Conservation (phyloP, 2,888 invertebrate species). For the Sinopyrophorus schimmeli region DNA sequence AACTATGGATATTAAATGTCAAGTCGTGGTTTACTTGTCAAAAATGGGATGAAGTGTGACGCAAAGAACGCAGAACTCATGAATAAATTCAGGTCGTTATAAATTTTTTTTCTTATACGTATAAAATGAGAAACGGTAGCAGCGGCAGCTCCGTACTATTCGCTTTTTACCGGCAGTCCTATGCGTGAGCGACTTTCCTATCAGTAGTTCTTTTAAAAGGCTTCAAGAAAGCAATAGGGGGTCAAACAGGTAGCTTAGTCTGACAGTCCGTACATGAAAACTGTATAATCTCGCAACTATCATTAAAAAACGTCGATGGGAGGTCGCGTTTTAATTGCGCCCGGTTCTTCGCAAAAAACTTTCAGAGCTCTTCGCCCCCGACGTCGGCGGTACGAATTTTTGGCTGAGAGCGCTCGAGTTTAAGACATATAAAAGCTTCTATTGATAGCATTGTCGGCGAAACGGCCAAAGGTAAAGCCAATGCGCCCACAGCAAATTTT, state of each 20-base stretch:
- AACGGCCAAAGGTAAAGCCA: slow-evolving; percentile 30
- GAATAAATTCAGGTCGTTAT: slow-evolving; percentile 35
- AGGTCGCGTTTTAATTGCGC: slow-evolving; percentile 37
- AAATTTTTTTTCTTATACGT: too few species aligned
- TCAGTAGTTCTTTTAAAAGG: slow-evolving; percentile 36
- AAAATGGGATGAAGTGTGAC: slow-evolving; percentile 33
- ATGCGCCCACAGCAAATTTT: slow-evolving; percentile 24
- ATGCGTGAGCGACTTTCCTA: slow-evolving; percentile 37
- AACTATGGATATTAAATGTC: slow-evolving; percentile 31
- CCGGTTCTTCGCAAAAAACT: slow-evolving; percentile 22
- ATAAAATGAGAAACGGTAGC: slow-evolving; percentile 38
- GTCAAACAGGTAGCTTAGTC: slow-evolving; percentile 31
- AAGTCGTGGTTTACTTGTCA: slow-evolving; percentile 26
- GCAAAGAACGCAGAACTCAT: slow-evolving; percentile 30
- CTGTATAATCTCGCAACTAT: slow-evolving; percentile 33
- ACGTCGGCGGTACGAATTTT: too few species aligned
- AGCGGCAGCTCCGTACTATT: slow-evolving; percentile 37
- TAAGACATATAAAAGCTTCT: slow-evolving; percentile 11
- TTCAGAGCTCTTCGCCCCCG: slow-evolving; percentile 10
- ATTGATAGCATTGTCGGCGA: slow-evolving; percentile 23
- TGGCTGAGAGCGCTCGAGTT: too few species aligned
- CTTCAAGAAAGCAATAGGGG: slow-evolving; percentile 32
- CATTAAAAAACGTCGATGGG: slow-evolving; percentile 34
- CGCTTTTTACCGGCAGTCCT: slow-evolving; percentile 37
- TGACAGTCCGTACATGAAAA: slow-evolving; percentile 33